Base-by-base conservation (phyloP, 1,140 invertebrate genomes). In the Euwallacea fornicatus region DNA sequence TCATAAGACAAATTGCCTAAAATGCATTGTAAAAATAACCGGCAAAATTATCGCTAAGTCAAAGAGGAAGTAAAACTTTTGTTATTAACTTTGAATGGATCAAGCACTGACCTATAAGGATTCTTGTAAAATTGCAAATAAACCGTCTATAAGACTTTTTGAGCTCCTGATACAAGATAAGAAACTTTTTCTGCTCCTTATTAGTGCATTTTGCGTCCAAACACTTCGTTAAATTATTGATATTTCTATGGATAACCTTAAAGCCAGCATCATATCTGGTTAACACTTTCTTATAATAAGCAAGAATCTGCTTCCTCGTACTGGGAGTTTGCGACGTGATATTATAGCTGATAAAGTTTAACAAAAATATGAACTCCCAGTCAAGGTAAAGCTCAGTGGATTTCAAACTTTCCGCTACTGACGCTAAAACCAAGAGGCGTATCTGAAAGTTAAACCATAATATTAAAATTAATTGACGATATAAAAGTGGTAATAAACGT, bases 371-470 rank as follows among this genome's bases (percentile, higher is more conserved):
- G 13, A 94, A 84, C 80, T 95, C 93, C 60, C 79, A 80, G 4
- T 74, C 11, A 2, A 82, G 82, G 68, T 92, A 87, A 0, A 79
- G 47, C 78, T 93, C 89, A 11, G 93, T 92, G 11, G 86, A 89
- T 78, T 91, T 92, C 55, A 88, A 88, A 10, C 88, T 91, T 76
- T 94, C 92, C 66, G 90, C 88, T 10, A 96, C 77, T 7, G 94
- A 81, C 3, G 86, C 85, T 67, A 95, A 84, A 0, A 87, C 86
- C 73, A 85, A 75, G 2, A 87, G 79, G 6, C 86, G 80, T 2
- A 83, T 84, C 76, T 81, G 42, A 65, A 75, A 73, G 15, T 13
- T 16, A 21, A 9, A 69, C 47, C 58, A 66, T 16, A 47, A 58
- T 15, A 55, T 61, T n/a, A 2, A 56, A 56, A 56, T n/a, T 56